Percentiles rank a stretch among this genome's conserved stretches.
These are phyloP conservation scores for Cydia fagiglandana DNA, from an alignment of 1,140 invertebrate species.

Conservation along the genomic window DNA sequence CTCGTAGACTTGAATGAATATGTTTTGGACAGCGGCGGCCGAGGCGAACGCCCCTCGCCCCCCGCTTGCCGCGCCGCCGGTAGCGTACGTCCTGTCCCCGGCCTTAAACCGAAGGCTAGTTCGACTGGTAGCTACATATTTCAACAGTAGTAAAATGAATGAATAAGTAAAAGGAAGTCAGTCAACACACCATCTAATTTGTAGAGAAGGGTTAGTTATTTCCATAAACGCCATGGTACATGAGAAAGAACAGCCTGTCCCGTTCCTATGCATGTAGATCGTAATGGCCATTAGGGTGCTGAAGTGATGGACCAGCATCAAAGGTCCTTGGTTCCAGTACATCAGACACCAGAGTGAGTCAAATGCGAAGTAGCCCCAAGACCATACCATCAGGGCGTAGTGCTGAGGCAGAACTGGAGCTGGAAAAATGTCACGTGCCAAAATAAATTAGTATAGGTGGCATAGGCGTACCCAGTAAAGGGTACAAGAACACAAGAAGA, in stretches of 20 bases:
- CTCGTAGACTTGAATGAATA: too few species aligned
- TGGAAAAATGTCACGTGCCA: constrained; percentile 40
- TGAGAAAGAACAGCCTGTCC: constrained; percentile 76
- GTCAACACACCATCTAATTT: constrained; percentile 74
- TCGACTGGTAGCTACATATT: background rate
- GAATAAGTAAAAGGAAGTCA: constrained; percentile 24
- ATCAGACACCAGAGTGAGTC: constrained; percentile 80
- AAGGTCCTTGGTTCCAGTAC: constrained; percentile 72
- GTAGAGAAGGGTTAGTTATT: constrained; percentile 81
- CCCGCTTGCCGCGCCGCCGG: too few species aligned
- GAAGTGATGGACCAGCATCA: constrained; percentile 80
- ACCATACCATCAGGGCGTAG: constrained; percentile 69
- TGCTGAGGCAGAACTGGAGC: constrained; percentile 49
- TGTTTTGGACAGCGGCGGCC: too few species aligned
- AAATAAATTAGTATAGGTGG: background rate
- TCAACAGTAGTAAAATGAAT: constrained; percentile 9
- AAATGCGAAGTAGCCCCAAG: constrained; percentile 80
- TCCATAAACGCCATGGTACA: constrained; percentile 79
- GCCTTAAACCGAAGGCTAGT: too few species aligned
- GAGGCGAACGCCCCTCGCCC: too few species aligned
- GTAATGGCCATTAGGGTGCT: constrained; percentile 73
- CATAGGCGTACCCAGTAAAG: too few species aligned
- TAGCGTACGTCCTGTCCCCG: too few species aligned
- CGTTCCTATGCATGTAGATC: constrained; percentile 72
- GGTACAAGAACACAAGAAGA: too few species aligned